Percentiles rank a stretch among this genome's conserved stretches.
Evolutionary conservation across 2,113 vertebrate genomes (phyloP).

Genomic region (Myrmecobius fasciatus): DNA sequence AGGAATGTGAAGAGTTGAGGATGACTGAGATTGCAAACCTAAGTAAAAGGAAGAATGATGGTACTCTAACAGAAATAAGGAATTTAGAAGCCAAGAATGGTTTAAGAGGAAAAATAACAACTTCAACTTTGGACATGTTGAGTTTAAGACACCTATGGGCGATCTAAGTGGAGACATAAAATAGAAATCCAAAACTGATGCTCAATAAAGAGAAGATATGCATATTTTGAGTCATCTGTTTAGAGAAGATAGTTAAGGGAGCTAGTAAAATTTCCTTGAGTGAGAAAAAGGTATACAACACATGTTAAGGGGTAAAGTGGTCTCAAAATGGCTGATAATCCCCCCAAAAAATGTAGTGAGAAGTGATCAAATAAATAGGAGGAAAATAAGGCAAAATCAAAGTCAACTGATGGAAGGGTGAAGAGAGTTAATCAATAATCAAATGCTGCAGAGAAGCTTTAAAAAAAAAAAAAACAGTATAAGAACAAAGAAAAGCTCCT

Average conservation of each 20-base stretch:
- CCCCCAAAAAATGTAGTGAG: neutral
- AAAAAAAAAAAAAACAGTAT: neutral
- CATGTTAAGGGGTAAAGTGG: neutral
- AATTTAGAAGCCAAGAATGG: neutral
- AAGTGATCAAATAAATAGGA: neutral
- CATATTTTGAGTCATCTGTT: neutral
- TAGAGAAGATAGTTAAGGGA: neutral
- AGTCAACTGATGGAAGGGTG: neutral
- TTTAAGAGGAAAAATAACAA: neutral
- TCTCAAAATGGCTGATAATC: neutral
- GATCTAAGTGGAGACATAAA: too few relatives aligned
- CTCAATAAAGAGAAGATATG: neutral
- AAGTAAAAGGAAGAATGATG: neutral
- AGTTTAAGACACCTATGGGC: neutral
- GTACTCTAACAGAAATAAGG: neutral
- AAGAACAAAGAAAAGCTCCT: neutral
- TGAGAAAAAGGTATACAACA: neutral
- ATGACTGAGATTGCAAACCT: neutral
- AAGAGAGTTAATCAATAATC: neutral
- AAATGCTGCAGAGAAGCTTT: neutral
- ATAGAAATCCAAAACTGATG: neutral
- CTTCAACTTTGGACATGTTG: neutral
- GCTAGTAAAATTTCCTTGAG: neutral
- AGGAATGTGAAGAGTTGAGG: neutral
- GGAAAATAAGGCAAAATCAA: neutral